These are phyloP conservation scores for Nudaria mundana DNA, from an alignment of 2,888 invertebrate species.

Conservation along the genomic window DNA sequence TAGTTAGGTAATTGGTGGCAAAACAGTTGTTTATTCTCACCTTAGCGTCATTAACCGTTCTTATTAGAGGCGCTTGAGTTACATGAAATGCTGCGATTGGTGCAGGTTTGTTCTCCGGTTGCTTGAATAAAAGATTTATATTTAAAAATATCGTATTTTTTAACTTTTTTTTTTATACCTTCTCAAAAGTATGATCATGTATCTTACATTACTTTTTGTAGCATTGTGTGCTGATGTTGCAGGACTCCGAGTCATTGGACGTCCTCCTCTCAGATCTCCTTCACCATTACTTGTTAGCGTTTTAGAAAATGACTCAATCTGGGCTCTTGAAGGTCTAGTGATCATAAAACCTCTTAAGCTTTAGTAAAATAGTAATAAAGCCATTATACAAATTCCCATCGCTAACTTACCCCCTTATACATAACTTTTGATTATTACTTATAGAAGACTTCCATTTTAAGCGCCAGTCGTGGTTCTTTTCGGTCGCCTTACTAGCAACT, in stretches of 20 bases:
- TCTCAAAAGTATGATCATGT: not conserved
- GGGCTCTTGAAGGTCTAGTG: constrained; percentile 29
- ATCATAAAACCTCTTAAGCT: not conserved
- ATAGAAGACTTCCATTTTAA: constrained; percentile 39
- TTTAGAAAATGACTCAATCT: constrained; percentile 27
- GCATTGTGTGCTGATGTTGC: not conserved
- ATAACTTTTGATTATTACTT: constrained; percentile 31
- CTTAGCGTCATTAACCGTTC: constrained; percentile 59
- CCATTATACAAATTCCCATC: not conserved
- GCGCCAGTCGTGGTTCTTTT: constrained; percentile 51
- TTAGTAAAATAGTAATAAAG: not conserved
- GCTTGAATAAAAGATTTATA: not conserved
- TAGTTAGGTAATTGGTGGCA: not conserved
- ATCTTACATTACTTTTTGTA: constrained; percentile 4
- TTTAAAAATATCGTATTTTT: not conserved
- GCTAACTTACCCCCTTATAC: constrained; percentile 41
- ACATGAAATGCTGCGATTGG: constrained; percentile 51
- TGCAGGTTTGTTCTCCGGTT: constrained; percentile 18
- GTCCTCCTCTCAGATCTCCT: constrained; percentile 49
- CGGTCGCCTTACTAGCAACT: constrained; percentile 55
- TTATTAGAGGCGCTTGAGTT: constrained; percentile 53
- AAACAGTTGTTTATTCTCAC: constrained; percentile 31
- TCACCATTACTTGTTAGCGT: constrained; percentile 50
- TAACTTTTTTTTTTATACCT: not conserved
- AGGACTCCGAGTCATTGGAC: not conserved